These are phyloP conservation scores for Troides aeacus DNA, from an alignment of 2,888 invertebrate species.

Conservation along the genomic window DNA sequence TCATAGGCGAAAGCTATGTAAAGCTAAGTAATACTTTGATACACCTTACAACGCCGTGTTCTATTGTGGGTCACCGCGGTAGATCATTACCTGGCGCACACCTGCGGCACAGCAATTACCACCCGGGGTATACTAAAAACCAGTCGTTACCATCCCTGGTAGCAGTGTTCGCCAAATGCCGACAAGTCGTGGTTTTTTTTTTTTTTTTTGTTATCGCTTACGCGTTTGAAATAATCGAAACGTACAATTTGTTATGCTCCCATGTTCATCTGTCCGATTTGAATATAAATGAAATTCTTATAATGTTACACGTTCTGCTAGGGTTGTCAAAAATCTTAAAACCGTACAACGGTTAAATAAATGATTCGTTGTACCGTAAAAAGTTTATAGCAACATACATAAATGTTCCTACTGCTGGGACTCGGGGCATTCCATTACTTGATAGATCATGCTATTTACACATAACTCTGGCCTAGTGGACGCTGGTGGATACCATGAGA, in stretches of 20 bases:
- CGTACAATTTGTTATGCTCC: constrained; percentile 6
- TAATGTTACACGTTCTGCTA: constrained; percentile 5
- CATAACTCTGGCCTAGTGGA: no score
- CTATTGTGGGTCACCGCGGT: constrained; percentile 24
- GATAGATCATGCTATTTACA: no score
- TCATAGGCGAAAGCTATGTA: constrained; percentile 25
- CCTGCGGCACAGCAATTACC: constrained; percentile 32
- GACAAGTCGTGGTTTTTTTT: constrained; percentile 11
- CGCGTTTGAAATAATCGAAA: background rate
- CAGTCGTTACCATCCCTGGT: background rate
- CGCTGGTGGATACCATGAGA: no score
- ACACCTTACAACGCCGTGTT: constrained; percentile 12
- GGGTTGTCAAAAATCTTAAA: constrained; percentile 9
- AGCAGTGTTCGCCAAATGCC: constrained; percentile 1
- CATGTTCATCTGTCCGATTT: constrained; percentile 10
- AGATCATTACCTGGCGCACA: constrained; percentile 31
- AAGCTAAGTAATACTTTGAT: constrained; percentile 25
- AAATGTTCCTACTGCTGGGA: no score
- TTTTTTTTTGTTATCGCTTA: background rate
- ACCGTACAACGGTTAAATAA: background rate
- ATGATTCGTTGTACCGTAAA: background rate
- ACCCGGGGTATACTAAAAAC: background rate
- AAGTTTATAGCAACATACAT: background rate
- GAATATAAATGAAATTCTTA: constrained; percentile 23
- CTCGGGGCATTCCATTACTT: no score